Base-by-base conservation (phyloP, 2,797 vertebrate genomes). In the Micrastur ruficollis region DNA sequence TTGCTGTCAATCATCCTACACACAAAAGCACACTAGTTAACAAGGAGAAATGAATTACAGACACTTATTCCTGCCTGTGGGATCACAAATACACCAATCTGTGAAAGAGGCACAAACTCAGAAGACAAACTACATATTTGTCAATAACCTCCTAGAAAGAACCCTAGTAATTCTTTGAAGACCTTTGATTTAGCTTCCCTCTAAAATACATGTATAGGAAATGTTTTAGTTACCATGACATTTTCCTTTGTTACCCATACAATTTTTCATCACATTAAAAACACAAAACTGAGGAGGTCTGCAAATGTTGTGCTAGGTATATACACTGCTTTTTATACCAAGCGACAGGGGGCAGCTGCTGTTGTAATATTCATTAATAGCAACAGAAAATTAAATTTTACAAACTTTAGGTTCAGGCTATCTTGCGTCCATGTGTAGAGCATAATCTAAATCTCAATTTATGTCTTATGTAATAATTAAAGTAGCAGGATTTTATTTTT, bases 151-250 rank as follows among this genome's bases (percentile, higher is more conserved):
- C 98, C 98, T 98, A 98, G 98, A 98, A 98, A 98, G 98, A 98
- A 98, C 98, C 98, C 97, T 98, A 98, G 98, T 97, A 97, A 98
- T 98, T 98, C 98, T 98, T 98, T 98, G 98, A 98, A 98, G 98
- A 98, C 98, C 98, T 98, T 98, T 98, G 98, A 98, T 98, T 98
- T 98, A 95, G 97, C 97, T 97, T 98, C 96, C 89, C 94, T 98
- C 97, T 98, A 98, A 98, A 98, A 98, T 98, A 97, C 98, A 98
- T 96, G 97, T 98, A 98, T 97, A 98, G 97, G 98, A 98, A 98
- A 98, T 98, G 98, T 98, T 98, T 98, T 98, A 93, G 98, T 98
- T 98, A 98, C 98, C 98, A 98, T 98, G 98, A 98, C 98, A 98
- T 98, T 98, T 98, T 98, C 94, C 96, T 98, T 98, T 98, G 98